Conservation (phyloP, 2,888 invertebrate species). For the Epiblema foenella region DNA sequence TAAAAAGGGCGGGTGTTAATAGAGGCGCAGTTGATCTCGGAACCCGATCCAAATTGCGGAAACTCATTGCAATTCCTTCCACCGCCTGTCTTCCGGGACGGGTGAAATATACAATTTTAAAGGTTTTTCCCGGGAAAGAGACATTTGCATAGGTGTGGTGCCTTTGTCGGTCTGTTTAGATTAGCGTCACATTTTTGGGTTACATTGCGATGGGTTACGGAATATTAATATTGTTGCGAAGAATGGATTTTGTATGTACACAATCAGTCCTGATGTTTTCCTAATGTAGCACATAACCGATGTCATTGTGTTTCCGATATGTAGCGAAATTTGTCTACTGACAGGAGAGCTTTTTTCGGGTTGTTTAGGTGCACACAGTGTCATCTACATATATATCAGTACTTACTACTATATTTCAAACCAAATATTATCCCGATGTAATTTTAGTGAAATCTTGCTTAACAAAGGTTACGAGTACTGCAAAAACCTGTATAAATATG, state of each 20-base stretch:
- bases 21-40: conserved; percentile 43
- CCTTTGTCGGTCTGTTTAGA: conserved; percentile 44
- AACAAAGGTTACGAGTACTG: not conserved
- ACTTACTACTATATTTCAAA: too few relatives aligned
- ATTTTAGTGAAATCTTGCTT: not conserved
- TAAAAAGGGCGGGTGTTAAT: conserved; percentile 43
- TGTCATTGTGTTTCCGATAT: not conserved
- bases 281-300: not conserved
- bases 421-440: not conserved
- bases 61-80: conserved; percentile 44
- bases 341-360: not conserved
- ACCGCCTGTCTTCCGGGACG: conserved; percentile 33
- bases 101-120: conserved; percentile 44
- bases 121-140: conserved; percentile 41
- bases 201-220: conserved; percentile 30
- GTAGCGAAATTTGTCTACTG: not conserved
- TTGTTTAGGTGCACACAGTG: too few relatives aligned
- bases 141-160: conserved; percentile 44
- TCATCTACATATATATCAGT: too few relatives aligned
- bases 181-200: conserved; percentile 45
- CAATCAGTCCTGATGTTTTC: not conserved
- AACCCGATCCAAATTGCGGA: conserved; percentile 42
- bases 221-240: conserved; percentile 39
- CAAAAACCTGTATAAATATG: not conserved
- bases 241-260: conserved; percentile 8